These are phyloP conservation scores for Pedionomus torquatus DNA, from an alignment of 2,113 vertebrate species.

Conservation along the genomic window DNA sequence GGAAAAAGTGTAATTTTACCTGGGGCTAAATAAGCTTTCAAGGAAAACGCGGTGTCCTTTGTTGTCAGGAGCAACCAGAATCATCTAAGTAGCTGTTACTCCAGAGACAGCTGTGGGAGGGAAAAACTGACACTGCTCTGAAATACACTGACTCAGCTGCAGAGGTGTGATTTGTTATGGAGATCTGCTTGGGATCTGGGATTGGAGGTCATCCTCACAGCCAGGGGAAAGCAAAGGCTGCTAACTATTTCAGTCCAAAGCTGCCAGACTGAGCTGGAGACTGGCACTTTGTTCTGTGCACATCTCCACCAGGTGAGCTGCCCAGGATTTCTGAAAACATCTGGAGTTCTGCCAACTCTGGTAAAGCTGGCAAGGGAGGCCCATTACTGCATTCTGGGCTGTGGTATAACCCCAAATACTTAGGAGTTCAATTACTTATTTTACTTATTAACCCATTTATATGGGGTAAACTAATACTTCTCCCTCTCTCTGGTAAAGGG, in stretches of 20 bases:
- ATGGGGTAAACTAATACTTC: not conserved
- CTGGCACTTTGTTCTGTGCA: not conserved
- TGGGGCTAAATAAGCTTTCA: not conserved
- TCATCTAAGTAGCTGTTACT: not conserved
- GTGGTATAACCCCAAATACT: not conserved
- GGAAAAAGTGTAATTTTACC: slow-evolving; percentile 49
- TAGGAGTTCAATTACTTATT: not conserved
- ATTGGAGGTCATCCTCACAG: not conserved
- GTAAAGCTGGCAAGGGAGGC: not conserved
- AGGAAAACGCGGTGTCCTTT: not conserved
- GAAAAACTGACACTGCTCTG: not conserved
- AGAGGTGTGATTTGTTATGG: not conserved
- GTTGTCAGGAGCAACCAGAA: slow-evolving; percentile 41
- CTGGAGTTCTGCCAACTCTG: not conserved
- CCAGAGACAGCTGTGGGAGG: not conserved
- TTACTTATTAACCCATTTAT: too few relatives aligned
- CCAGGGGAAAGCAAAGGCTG: not conserved
- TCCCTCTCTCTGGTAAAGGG: not conserved
- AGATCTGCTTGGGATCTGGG: not conserved
- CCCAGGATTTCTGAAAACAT: not conserved
- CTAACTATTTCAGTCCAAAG: not conserved
- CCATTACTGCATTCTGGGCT: not conserved
- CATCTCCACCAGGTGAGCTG: not conserved
- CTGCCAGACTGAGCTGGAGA: not conserved
- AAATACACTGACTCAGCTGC: not conserved